Percentiles rank a stretch among this genome's conserved stretches.
Conservation (phyloP, 2,888 invertebrate genomes). For the Apotomis turbidana region DNA sequence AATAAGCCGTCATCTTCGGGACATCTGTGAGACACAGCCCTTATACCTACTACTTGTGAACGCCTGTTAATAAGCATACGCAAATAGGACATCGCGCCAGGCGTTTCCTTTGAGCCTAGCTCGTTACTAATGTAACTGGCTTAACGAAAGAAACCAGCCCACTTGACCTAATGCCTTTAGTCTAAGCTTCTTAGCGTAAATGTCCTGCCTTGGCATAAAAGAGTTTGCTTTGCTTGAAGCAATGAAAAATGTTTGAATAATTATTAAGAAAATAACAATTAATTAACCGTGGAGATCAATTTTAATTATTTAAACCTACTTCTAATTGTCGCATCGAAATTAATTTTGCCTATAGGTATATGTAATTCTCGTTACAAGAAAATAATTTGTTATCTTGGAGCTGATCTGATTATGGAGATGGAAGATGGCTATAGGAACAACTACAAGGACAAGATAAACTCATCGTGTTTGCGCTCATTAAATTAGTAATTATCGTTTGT, state of each 20-base stretch:
- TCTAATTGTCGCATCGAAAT: no score
- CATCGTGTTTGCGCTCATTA: no score
- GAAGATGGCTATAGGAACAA: no score
- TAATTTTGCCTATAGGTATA: no score
- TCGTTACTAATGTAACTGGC: slow-evolving; percentile 68
- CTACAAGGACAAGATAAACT: no score
- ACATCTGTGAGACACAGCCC: neutral
- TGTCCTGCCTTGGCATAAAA: slow-evolving; percentile 9
- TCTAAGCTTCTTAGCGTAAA: slow-evolving; percentile 62
- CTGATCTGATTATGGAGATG: no score
- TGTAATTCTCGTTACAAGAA: no score
- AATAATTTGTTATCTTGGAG: no score
- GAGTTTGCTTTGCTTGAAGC: neutral
- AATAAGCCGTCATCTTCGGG: no score
- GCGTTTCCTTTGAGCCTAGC: slow-evolving; percentile 38
- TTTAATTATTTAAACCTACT: no score
- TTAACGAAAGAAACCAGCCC: slow-evolving; percentile 68
- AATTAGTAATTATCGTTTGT: no score
- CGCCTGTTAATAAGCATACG: neutral
- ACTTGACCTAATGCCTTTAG: slow-evolving; percentile 72
- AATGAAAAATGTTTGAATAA: neutral
- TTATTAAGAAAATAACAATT: neutral
- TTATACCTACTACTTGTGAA: neutral
- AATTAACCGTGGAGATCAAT: no score
- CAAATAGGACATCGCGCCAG: slow-evolving; percentile 9